These are phyloP conservation scores for Pitangus sulphuratus DNA, from an alignment of 2,797 vertebrate species.

Conservation along the genomic window DNA sequence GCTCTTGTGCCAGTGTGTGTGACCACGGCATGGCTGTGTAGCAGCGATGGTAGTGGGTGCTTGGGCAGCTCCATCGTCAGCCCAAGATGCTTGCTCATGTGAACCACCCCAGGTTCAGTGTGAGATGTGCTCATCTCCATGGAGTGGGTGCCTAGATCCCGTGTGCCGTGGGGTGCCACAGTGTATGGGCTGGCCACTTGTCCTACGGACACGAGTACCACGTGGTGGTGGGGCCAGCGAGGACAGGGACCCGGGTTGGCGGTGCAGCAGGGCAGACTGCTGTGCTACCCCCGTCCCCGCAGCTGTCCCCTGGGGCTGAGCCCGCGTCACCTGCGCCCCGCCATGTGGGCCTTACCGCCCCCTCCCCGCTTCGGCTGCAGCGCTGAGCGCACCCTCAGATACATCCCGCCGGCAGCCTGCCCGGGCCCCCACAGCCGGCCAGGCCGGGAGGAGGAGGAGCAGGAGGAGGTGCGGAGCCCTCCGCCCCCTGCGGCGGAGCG, in stretches of 20 bases:
- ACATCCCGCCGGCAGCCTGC: not conserved
- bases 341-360: too few relatives aligned
- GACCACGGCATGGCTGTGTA: fast-evolving
- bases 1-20: fast-evolving
- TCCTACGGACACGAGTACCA: fast-evolving
- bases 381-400: not conserved
- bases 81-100: not conserved
- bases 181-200: fast-evolving
- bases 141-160: fast-evolving
- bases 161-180: not conserved
- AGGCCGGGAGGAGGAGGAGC: not conserved
- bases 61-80: fast-evolving
- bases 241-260: not conserved
- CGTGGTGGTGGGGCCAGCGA: not conserved
- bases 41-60: not conserved
- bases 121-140: fast-evolving
- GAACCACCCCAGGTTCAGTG: fast-evolving
- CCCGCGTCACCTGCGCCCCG: not conserved
- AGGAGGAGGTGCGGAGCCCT: not conserved
- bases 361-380: not conserved
- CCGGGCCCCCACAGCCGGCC: not conserved
- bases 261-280: not conserved
- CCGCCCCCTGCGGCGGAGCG: constrained; percentile 28
- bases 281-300: not conserved
- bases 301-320: not conserved